Percentiles rank a stretch among this genome's conserved stretches.
These are phyloP conservation scores for Pachypanchax playfairii DNA, from an alignment of 2,113 vertebrate species.

Conservation along the genomic window DNA sequence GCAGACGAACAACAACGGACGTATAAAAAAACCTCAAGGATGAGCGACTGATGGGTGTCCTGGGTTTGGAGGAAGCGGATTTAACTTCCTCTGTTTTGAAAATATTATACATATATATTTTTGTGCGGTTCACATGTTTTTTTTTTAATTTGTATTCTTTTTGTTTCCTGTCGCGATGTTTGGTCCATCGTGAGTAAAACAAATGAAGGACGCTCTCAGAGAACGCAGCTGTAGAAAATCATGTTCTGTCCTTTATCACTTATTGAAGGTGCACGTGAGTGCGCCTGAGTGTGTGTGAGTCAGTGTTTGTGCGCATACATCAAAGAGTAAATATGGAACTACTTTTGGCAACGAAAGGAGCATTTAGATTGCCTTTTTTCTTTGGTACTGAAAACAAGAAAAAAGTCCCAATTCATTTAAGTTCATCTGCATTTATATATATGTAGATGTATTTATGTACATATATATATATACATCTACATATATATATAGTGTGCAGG, in stretches of 20 bases:
- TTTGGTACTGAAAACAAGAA: conserved; percentile 74
- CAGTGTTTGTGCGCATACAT: conserved; percentile 67
- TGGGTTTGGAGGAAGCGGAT: too few species aligned
- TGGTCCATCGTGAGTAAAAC: conserved; percentile 54
- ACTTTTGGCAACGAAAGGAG: conserved; percentile 66
- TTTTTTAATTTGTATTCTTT: conserved; percentile 47
- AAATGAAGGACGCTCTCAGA: conserved; percentile 80
- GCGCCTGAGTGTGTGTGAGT: conserved; percentile 59
- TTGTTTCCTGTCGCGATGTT: conserved; percentile 56
- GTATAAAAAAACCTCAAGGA: too few species aligned
- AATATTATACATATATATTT: conserved; percentile 74
- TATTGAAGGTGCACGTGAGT: conserved; percentile 69
- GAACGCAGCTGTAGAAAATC: conserved; percentile 72
- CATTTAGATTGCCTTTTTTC: conserved; percentile 67
- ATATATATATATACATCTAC: not conserved
- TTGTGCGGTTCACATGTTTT: conserved; percentile 68
- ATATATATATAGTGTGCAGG: conserved; percentile 48
- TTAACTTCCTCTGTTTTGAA: conserved; percentile 58
- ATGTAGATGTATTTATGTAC: conserved; percentile 43
- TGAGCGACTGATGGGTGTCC: too few species aligned
- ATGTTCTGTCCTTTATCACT: conserved; percentile 68
- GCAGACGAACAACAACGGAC: too few species aligned
- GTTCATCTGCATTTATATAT: conserved; percentile 58
- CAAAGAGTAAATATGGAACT: conserved; percentile 74
- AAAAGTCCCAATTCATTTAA: conserved; percentile 61